Evolutionary conservation across 2,888 invertebrate genomes (phyloP), one percentile per base, ranked within the genome.

Genomic region (Campaea margaritaria): DNA sequence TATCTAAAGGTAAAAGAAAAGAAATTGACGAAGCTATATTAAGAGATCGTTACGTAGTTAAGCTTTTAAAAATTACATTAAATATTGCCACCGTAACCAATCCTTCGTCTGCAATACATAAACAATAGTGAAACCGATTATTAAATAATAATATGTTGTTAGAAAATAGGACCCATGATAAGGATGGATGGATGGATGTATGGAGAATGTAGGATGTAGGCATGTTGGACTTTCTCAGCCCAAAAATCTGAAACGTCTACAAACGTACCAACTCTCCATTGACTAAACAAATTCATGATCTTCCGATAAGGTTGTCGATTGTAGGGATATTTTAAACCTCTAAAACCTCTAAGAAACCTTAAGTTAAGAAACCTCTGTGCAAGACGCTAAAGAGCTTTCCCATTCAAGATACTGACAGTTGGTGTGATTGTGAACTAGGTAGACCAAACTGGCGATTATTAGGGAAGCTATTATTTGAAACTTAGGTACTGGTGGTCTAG

Each of bases 341-440:
- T n/a, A n/a, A n/a, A n/a, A n/a, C n/a, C n/a, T n/a, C n/a, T n/a
- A n/a, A n/a, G n/a, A n/a, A n/a, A n/a, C n/a, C n/a, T n/a, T n/a
- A n/a, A n/a, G n/a, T n/a, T 53, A 62, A 57, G 62, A 57, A 58
- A 54, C 51, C 43, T 39, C 44, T n/a, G 42, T 39, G 47, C 56
- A 48, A 57, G 55, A 48, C 61, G 42, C 53, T 57, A 57, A 55
- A 60, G 52, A 62, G 69, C 69, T 71, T 73, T 73, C 65, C 68
- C 56, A 69, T 77, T 74, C 55, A 70, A 76, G 75, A 77, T 80
- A 76, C 63, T 61, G 51, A 55, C 60, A 52, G 38, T 56, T 52
- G 42, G 46, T 42, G 43, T 43, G 51, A 61, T 61, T 51, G 55
- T 55, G 41, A 42, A 51, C 50, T 54, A 53, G 15, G 53, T 12